Conservation (phyloP, 2,113 vertebrate species). For the Microcebus ravelobensis region DNA sequence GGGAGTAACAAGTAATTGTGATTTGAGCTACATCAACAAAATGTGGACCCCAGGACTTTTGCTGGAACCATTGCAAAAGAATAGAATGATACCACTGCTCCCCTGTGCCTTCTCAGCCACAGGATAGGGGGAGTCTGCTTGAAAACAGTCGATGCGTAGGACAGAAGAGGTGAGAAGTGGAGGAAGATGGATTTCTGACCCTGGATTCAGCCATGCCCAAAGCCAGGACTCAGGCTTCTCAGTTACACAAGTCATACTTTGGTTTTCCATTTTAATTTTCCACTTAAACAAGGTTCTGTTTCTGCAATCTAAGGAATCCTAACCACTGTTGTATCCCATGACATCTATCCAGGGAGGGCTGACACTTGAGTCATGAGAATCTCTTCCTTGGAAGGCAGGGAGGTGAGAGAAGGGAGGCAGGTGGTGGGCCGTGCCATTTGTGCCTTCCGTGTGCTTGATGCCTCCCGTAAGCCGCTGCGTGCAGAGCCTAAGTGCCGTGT, state of each 20-base stretch:
- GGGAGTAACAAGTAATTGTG: not conserved
- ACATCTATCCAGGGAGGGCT: not conserved
- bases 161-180: not conserved
- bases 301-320: not conserved
- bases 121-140: not conserved
- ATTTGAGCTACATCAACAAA: not conserved
- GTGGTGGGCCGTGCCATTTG: not conserved
- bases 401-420: not conserved
- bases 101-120: not conserved
- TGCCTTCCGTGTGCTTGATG: not conserved
- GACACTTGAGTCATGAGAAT: not conserved
- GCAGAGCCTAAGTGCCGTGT: not conserved
- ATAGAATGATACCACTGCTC: not conserved
- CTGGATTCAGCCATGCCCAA: not conserved
- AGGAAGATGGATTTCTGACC: not conserved
- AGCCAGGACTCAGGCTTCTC: not conserved
- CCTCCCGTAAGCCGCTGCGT: not conserved
- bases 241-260: not conserved
- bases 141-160: not conserved
- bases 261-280: not conserved
- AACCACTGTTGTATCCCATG: not conserved
- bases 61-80: not conserved
- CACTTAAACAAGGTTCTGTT: not conserved
- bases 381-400: not conserved
- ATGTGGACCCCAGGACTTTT: not conserved